A percentile compares a stretch with the other conserved stretches of the same genome.
Conservation (phyloP, 2,113 vertebrate genomes). For the Gymnogyps californianus region DNA sequence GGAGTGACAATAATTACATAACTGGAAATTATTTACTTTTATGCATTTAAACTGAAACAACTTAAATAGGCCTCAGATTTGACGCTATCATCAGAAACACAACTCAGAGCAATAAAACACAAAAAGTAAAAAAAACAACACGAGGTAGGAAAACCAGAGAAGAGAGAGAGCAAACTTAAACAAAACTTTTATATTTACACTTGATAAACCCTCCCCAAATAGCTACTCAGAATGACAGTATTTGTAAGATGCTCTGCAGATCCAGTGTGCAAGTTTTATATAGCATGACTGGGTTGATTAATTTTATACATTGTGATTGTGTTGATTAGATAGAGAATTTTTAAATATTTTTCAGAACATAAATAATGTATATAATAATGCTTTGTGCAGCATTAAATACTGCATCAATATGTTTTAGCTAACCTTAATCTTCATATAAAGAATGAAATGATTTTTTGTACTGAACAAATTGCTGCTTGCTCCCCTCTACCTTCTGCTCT, state of each 20-base stretch:
- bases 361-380: too few species aligned
- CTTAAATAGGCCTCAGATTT: background rate
- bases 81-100: background rate
- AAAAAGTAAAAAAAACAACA: background rate
- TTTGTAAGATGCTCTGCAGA: background rate
- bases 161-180: background rate
- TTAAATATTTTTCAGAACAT: background rate
- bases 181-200: background rate
- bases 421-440: background rate
- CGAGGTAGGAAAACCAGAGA: background rate
- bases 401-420: background rate
- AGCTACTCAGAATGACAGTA: background rate
- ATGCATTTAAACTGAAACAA: conserved; percentile 8
- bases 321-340: background rate
- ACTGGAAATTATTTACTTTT: conserved; percentile 50
- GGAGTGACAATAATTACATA: conserved; percentile 28
- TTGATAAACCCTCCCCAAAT: background rate
- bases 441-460: background rate
- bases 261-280: background rate
- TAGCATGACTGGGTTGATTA: background rate
- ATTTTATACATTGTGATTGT: fast-evolving
- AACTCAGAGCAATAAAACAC: background rate
- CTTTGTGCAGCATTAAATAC: background rate
- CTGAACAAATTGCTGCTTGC: background rate
- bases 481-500: background rate